Base-by-base conservation (phyloP, 2,113 vertebrate species). In the Lophotis ruficrista region DNA sequence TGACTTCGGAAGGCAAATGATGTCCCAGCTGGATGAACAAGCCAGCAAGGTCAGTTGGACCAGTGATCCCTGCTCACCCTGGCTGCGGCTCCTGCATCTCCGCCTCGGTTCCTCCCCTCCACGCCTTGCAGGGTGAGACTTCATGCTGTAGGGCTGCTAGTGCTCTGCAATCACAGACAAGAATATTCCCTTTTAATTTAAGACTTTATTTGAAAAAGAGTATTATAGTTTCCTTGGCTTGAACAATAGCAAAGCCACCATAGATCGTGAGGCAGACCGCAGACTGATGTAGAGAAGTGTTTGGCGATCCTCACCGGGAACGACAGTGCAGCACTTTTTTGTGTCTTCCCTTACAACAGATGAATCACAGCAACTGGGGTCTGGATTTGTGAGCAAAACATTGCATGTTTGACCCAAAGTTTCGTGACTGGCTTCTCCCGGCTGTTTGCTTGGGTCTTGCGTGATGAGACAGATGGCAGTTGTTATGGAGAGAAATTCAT, bases 121-220 rank as follows among this genome's bases (percentile, higher is more conserved):
- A 0, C 30, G 37, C 58, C 69, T 31, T n/a, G 33, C 35, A 51
- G 35, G 28, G 56, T 4, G 19, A 33, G 2, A 1, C 35, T 37
- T 18, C 2, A 20, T 37, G 37, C 60, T 38, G 3, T 0, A 7
- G 31, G 14, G 35, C 28, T n/a, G 9, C 20, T 38, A 25, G 6
- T 13, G 13, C 60, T 41, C 75, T 27, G 33, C n/a, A 38, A 56
- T 9, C 35, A 23, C 69, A 12, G 22, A 15, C 27, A 35, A 79
- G 5, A 58, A 30, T 0, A 3, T 30, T 54, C 56, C 12, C 3
- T 43, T 87, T 48, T 38, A 8, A 35, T 84, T 69, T 14, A 27
- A 68, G 47, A 6, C 33, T 30, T 66, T 24, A 16, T 70, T 62
- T 54, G 47, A 47, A 62, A 51, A 58, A 24, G 12, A 65, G 3